Base-by-base conservation (phyloP, 1,140 invertebrate genomes). In the Bombus waltoni region DNA sequence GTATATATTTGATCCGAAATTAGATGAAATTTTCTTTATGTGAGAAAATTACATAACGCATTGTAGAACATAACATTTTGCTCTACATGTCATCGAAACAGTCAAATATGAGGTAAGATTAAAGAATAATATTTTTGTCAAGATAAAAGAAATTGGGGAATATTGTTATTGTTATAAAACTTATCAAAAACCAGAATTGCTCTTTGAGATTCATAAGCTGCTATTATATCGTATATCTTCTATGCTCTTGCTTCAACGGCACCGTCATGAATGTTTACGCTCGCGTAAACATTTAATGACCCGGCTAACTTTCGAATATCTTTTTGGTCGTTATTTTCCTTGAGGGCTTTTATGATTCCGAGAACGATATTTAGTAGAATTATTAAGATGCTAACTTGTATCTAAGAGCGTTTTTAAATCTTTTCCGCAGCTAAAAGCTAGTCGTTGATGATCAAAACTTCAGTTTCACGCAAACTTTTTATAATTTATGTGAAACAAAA, bases 281-380 rank as follows among this genome's bases (percentile, higher is more conserved):
- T 40, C 44, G 38, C 81, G 35, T 70, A 87, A 87, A 86, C 80
- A 77, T 71, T 77, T 88, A 79, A 88, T 72, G 85, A 47, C 32
- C 40, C 32, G 70, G 53, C 57, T 88, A 87, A 87, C 62, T 82
- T 76, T 71, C 42, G 44, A 73, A 47, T 83, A 71, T 65, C 47
- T 62, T 35, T 47, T 62, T n/a, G 53, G 28, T 40, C 44, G 59
- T 80, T 83, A 84, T 38, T 84, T 80, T 73, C 65, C 57, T 38
- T 40, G 42, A 42, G 25, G 57, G 8, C n/a, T 57, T 80, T 81
- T 5, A 35, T 28, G 35, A 6, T 73, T 40, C 18, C 25, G 1
- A 42, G 38, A 72, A 22, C 13, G 42, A 79, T 47, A 68, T 68
- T 68, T 79, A 53, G 53, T 18, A 13, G 25, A 78, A 65, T 80